Conservation (phyloP, 2,888 invertebrate genomes). For the Lordiphosa fenestrarum region DNA sequence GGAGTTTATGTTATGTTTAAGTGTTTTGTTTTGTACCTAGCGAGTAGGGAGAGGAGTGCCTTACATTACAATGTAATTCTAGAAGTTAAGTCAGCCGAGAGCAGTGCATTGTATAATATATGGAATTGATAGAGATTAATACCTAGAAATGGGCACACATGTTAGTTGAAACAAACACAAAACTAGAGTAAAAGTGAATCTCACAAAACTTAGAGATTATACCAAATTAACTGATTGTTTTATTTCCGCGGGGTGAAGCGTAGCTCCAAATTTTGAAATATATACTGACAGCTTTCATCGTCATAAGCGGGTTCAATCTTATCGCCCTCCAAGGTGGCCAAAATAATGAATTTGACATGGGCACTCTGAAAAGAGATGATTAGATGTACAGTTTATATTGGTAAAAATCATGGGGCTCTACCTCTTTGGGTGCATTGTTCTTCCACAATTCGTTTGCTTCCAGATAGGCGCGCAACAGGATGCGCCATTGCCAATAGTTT, state of each 20-base stretch:
- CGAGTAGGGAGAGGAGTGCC: constrained; percentile 19
- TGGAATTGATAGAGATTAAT: constrained; percentile 21
- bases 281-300: constrained; percentile 31
- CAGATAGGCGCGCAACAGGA: constrained; percentile 45
- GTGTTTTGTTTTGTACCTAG: constrained; percentile 17
- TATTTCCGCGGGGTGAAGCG: constrained; percentile 43
- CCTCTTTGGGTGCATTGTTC: constrained; percentile 53
- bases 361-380: constrained; percentile 26
- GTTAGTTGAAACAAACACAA: constrained; percentile 24
- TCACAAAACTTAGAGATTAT: constrained; percentile 23
- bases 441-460: constrained; percentile 55
- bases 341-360: constrained; percentile 50
- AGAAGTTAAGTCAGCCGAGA: constrained; percentile 18
- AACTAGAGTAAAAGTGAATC: constrained; percentile 27
- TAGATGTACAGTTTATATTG: background rate
- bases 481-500: constrained; percentile 57
- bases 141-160: constrained; percentile 17
- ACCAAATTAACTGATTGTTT: background rate
- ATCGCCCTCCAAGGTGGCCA: constrained; percentile 48
- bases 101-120: constrained; percentile 25
- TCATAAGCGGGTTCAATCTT: constrained; percentile 49
- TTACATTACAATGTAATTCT: constrained; percentile 28
- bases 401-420: background rate
- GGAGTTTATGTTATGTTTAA: constrained; percentile 20
- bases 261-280: constrained; percentile 46